Evolutionary conservation across 2,888 invertebrate genomes (phyloP).

Genomic region (Acronicta psi): DNA sequence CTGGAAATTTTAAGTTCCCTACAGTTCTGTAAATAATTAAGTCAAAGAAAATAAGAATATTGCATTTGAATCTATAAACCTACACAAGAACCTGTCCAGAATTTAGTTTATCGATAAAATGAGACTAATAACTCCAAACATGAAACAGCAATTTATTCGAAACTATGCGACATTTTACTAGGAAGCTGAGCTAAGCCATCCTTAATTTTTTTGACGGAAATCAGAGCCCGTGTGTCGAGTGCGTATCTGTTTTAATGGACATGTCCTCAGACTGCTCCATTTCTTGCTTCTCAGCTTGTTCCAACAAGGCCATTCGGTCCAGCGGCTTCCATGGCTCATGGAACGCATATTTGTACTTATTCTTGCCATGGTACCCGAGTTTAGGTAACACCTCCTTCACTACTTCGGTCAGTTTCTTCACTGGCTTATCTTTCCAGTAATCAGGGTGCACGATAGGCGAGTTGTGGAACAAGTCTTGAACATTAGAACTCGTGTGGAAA

Average conservation of each 20-base stretch:
- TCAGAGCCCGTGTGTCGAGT: slow-evolving; percentile 69
- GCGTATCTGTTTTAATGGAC: slow-evolving; percentile 47
- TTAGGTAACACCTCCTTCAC: slow-evolving; percentile 65
- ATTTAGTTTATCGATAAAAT: background rate
- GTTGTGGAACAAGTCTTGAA: slow-evolving; percentile 73
- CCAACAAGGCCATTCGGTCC: slow-evolving; percentile 74
- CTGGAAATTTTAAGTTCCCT: too few relatives aligned
- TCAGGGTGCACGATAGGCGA: slow-evolving; percentile 77
- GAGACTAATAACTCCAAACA: slow-evolving; percentile 25
- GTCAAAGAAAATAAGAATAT: too few relatives aligned
- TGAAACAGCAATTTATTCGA: slow-evolving; percentile 41
- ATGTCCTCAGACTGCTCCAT: slow-evolving; percentile 41
- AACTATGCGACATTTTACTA: slow-evolving; percentile 61
- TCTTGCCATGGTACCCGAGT: slow-evolving; percentile 80
- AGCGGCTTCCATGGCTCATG: slow-evolving; percentile 84
- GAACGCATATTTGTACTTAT: slow-evolving; percentile 81
- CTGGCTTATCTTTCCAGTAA: slow-evolving; percentile 73
- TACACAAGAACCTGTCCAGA: too few relatives aligned
- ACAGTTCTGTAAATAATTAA: too few relatives aligned
- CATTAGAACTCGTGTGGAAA: slow-evolving; percentile 39
- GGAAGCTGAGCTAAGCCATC: slow-evolving; percentile 10
- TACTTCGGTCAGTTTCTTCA: slow-evolving; percentile 55
- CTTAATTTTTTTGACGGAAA: slow-evolving; percentile 53
- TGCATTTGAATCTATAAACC: background rate
- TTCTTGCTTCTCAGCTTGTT: slow-evolving; percentile 77